These are phyloP conservation scores for Hoplias malabaricus DNA, from an alignment of 2,113 vertebrate species.

Conservation along the genomic window DNA sequence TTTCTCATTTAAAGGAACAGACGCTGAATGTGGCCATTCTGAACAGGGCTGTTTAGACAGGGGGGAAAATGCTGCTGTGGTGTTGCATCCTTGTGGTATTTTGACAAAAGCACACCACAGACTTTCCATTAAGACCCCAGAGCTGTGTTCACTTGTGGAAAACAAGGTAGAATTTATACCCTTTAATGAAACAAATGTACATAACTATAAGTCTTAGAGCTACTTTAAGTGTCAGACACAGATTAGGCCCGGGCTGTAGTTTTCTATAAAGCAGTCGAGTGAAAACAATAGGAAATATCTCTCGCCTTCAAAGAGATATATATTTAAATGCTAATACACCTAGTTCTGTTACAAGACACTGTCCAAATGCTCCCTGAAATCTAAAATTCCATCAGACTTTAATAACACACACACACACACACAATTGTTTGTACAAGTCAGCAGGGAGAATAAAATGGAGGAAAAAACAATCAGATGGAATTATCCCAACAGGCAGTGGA, in stretches of 20 bases:
- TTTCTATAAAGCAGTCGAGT: slow-evolving; percentile 19
- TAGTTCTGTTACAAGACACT: slow-evolving; percentile 24
- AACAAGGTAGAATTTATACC: no score
- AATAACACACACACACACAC: slow-evolving; percentile 29
- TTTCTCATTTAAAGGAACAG: no score
- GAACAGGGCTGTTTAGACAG: no score
- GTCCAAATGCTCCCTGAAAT: slow-evolving; percentile 11
- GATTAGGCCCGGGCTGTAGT: background rate
- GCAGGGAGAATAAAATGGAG: background rate
- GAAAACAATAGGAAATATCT: slow-evolving; percentile 30
- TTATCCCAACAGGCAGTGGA: background rate
- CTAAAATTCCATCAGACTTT: slow-evolving; percentile 36
- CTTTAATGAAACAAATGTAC: no score
- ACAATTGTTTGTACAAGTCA: slow-evolving; percentile 25
- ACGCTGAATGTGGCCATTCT: no score
- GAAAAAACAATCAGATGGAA: background rate
- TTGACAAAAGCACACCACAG: no score
- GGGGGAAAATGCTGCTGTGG: no score
- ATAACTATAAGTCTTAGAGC: background rate
- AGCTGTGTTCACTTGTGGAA: no score
- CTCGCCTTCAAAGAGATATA: slow-evolving; percentile 2
- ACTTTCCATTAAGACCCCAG: no score
- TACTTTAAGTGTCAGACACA: slow-evolving; percentile 22
- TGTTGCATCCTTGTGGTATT: no score
- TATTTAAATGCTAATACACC: slow-evolving; percentile 43